Evolutionary conservation across 2,797 vertebrate genomes (phyloP).

Genomic region (Loris lydekkerianus): DNA sequence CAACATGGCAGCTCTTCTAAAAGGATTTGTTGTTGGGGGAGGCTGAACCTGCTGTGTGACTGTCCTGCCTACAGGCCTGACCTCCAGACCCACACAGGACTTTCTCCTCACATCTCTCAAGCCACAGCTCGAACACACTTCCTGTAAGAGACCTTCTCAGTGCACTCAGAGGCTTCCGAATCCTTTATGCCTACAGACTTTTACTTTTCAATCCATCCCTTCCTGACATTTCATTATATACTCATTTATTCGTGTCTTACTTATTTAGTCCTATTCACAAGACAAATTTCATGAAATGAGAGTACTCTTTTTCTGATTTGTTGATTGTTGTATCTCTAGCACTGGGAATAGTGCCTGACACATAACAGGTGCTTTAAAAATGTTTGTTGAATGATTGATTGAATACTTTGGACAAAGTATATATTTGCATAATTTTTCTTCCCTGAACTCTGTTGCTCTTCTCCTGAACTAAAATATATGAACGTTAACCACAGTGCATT

Average conservation of each 20-base stretch:
- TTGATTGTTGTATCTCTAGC: background rate
- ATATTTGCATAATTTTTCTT: background rate
- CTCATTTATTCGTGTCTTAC: background rate
- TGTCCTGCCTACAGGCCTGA: background rate
- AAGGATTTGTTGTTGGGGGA: background rate
- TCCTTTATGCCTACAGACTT: background rate
- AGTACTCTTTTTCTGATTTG: background rate
- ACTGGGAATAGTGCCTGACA: background rate
- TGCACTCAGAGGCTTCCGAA: too few relatives aligned
- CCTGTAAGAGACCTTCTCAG: background rate
- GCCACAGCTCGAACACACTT: background rate
- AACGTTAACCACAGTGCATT: background rate
- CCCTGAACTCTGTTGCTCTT: background rate
- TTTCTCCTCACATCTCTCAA: background rate
- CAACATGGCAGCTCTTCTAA: background rate
- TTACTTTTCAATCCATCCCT: background rate
- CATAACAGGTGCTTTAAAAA: background rate
- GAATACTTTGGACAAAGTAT: background rate
- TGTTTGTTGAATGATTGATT: background rate
- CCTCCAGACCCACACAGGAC: background rate
- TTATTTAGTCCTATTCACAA: slow-evolving; percentile 26
- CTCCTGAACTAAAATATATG: background rate
- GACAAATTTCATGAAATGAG: background rate
- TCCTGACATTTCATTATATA: background rate
- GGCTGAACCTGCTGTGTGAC: background rate